Base-by-base conservation (phyloP, 2,888 invertebrate species). In the Meta bourneti region DNA sequence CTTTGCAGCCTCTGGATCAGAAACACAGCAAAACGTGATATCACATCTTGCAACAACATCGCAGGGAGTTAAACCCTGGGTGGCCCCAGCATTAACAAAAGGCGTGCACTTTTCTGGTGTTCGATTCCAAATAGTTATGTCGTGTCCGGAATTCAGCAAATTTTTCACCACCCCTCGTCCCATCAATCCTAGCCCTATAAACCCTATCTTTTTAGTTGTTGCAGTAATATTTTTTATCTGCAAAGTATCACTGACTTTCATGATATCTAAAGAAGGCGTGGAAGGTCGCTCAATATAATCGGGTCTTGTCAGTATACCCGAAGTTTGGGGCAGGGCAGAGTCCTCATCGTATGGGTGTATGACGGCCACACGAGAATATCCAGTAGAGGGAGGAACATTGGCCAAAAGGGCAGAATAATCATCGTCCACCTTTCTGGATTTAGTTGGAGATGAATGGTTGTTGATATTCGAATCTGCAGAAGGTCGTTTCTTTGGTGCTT, bases 151-250 rank as follows among this genome's bases (percentile, higher is more conserved):
- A 95, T 97, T 97, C 94, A 99, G 96, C 86, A 99, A 96, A 95
- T 99, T 99, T 96, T 98, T 98, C 20, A 99, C 98, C 94, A 99
- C 97, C 51, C 98, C 98, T 92, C 97, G 97, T 82, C 99, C 99
- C 97, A 99, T 99, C 94, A 98, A 98, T 89, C 99, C 99, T 61
- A 99, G 96, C 0, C 99, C 99, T 52, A 99, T 96, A 95, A 99
- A 99, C 52, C 99, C 99, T 95, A 99, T 98, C 94, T 97, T 97
- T 95, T 97, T 96, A 93, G 96, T 96, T 48, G 98, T 98, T 0
- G 99, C 97, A 93, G 96, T 96, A 93, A 98, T 98, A 94, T 98
- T 97, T 95, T 98, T 98, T 94, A 97, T 97, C 94, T 97, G 97
- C 16, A 98, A 95, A 0, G 97, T 97, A 93, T 97, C 97, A 0